Conservation (phyloP, 2,113 vertebrate species). For the Notechis scutatus region DNA sequence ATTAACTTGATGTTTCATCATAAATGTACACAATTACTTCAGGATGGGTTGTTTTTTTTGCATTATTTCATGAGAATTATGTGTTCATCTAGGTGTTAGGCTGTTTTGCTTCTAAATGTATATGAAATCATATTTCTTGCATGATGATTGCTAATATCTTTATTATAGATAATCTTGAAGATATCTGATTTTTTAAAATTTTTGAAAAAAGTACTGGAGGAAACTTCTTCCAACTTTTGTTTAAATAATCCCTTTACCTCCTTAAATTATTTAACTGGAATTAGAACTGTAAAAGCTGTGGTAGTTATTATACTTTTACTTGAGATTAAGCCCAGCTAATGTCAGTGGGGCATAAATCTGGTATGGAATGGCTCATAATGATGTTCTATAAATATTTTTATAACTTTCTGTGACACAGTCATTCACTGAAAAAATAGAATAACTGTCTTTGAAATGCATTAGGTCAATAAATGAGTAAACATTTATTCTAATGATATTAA, state of each 20-base stretch:
- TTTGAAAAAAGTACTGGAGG: slow-evolving; percentile 24
- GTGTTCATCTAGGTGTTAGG: background rate
- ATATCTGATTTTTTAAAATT: background rate
- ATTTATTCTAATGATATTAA: background rate
- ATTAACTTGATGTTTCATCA: background rate
- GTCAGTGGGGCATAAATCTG: background rate
- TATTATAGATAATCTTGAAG: slow-evolving; percentile 25
- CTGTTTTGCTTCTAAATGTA: background rate
- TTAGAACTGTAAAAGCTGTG: background rate
- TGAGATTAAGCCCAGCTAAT: background rate
- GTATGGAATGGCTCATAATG: background rate
- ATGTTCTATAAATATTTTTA: background rate
- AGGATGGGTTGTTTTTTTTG: background rate
- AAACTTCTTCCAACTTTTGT: slow-evolving; percentile 29
- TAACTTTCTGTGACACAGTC: background rate
- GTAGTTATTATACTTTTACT: background rate
- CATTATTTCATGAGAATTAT: background rate
- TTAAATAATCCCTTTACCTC: slow-evolving; percentile 27
- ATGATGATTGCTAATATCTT: slow-evolving; percentile 13
- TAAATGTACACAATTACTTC: background rate
- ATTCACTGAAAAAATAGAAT: background rate
- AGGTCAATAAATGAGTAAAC: background rate
- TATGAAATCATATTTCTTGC: background rate
- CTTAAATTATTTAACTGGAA: background rate
- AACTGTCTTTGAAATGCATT: background rate